Conservation (phyloP, 1,140 invertebrate species). For the Eciton burchellii region DNA sequence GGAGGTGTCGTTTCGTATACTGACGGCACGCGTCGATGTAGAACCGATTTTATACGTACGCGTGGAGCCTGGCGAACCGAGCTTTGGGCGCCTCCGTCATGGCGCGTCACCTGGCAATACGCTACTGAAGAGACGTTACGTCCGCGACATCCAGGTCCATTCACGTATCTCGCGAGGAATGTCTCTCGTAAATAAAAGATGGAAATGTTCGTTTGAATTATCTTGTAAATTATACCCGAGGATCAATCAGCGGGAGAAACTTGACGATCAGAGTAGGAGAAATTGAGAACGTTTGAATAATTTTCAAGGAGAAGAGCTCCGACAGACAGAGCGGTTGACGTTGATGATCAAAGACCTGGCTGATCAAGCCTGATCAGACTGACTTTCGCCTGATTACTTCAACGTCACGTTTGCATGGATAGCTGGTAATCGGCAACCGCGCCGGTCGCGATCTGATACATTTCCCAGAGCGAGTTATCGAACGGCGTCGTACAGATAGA, state of each 20-base stretch:
- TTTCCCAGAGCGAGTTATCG: slow-evolving; percentile 67
- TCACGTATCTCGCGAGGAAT: not conserved
- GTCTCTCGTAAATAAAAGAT: slow-evolving; percentile 3
- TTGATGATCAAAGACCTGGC: slow-evolving; percentile 47
- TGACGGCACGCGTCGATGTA: slow-evolving; percentile 72
- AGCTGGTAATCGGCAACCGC: slow-evolving; percentile 63
- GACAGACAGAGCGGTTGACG: slow-evolving; percentile 23
- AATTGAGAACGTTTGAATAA: not conserved
- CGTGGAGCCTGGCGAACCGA: slow-evolving; percentile 56
- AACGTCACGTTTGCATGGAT: slow-evolving; percentile 24
- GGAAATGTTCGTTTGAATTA: not conserved
- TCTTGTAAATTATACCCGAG: slow-evolving; percentile 3
- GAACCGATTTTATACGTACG: slow-evolving; percentile 73
- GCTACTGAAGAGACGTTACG: slow-evolving; percentile 24
- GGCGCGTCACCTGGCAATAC: slow-evolving; percentile 65
- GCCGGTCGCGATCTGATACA: slow-evolving; percentile 59
- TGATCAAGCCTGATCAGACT: too few species aligned
- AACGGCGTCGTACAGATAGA: slow-evolving; percentile 66
- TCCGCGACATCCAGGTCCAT: too few species aligned
- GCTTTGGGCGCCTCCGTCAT: slow-evolving; percentile 65
- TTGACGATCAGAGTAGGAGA: not conserved
- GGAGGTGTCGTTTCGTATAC: slow-evolving; percentile 72
- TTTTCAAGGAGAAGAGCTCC: slow-evolving; percentile 19
- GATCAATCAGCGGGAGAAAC: not conserved
- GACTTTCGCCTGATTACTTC: slow-evolving; percentile 33